Percentiles rank a stretch among this genome's conserved stretches.
Evolutionary conservation across 1,140 invertebrate genomes (phyloP).

Genomic region (Rhagoletis zephyria): DNA sequence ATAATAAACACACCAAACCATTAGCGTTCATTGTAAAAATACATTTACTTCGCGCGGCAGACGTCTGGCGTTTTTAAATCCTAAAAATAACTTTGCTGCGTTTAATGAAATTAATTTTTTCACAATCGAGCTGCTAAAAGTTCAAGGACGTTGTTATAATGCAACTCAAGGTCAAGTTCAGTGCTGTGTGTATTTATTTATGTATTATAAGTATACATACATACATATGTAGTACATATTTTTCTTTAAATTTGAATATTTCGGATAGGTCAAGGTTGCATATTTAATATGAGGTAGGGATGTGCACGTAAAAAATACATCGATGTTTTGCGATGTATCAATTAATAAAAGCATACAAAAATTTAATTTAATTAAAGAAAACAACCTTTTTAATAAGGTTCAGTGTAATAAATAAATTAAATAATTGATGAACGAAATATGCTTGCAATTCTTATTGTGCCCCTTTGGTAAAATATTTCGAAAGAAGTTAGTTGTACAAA

Average conservation of each 20-base stretch:
- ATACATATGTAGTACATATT: background rate
- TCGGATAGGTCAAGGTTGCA: background rate
- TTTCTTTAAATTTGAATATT: background rate
- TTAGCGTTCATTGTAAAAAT: background rate
- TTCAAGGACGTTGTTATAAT: slow-evolving; percentile 7
- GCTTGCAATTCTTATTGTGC: too few species aligned
- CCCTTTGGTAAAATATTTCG: too few species aligned
- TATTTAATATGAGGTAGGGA: too few species aligned
- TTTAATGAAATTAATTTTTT: slow-evolving; percentile 10
- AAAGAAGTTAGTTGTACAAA: too few species aligned
- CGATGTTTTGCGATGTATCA: too few species aligned
- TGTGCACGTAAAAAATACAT: too few species aligned
- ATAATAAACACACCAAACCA: background rate
- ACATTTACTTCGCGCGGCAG: background rate
- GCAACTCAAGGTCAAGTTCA: slow-evolving; percentile 25
- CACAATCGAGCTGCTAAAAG: slow-evolving; percentile 4
- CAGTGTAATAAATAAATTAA: too few species aligned
- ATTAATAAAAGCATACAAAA: too few species aligned
- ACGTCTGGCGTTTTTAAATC: background rate
- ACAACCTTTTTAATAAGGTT: too few species aligned
- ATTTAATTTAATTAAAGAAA: too few species aligned
- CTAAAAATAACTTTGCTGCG: slow-evolving; percentile 11
- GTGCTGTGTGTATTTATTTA: background rate
- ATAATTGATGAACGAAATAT: too few species aligned
- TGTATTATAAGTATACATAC: background rate